Evolutionary conservation across 2,888 invertebrate genomes (phyloP), one percentile per base, ranked within the genome.

Genomic region (Papilio protenor): DNA sequence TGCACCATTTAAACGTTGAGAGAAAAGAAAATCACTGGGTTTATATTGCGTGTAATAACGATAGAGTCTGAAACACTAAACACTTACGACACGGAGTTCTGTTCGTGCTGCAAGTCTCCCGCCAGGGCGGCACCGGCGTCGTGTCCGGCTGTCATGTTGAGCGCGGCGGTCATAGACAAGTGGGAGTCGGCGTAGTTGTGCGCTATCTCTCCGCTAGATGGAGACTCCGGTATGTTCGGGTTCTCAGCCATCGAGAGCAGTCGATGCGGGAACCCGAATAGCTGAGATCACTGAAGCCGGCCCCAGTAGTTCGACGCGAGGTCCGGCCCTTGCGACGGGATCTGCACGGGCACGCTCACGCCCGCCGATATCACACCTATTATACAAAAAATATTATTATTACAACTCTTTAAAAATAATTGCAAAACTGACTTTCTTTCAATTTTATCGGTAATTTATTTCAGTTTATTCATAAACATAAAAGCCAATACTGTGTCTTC

Each of bases 301-400:
- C 98, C 97, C 98, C 98, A 98, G 93, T 98, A 98, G 95, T 97
- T 98, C 73, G 96, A 95, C 84, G 97, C 95, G 90, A 97, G 95
- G 91, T 97, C 97, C 81, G 97, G 96, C 85, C 96, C 96, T 91
- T 97, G 97, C 85, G 97, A 98, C 75, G 98, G 98, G 88, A 98
- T 98, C 95, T 98, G 98, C 81, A 98, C 98, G 72, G 98, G 98
- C 76, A 98, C 98, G 80, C 98, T 98, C 75, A 98, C 98, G 45
- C 98, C 98, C 80, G 98, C 98, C 79, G 98, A 98, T 95, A 98
- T 98, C 86, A 98, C 97, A 90, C 98, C 98, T 98, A 95, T 70
- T 95, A 94, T 74, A 80, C 79, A 79, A 82, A 76, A 80, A 79
- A 77, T 16, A 64, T 18, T 27, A 72, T n/a, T 40, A 8, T 40